These are phyloP conservation scores for Tyrannus savana DNA, from an alignment of 2,113 vertebrate genomes.

Conservation along the genomic window DNA sequence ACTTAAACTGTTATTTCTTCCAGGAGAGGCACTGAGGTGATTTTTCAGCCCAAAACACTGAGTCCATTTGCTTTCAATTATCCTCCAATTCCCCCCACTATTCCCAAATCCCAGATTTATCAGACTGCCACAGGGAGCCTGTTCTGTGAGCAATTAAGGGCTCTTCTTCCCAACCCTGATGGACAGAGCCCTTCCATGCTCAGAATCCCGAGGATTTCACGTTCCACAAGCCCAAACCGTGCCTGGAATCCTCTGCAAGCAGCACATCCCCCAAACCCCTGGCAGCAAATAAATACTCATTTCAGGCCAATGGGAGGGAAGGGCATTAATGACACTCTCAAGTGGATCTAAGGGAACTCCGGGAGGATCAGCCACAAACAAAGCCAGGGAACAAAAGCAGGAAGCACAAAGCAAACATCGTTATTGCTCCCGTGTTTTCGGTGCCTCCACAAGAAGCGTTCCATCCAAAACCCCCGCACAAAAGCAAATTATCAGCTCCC, in stretches of 20 bases:
- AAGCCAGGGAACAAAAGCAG: conserved; percentile 6
- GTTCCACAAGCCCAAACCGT: background rate
- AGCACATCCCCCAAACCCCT: background rate
- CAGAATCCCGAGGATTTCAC: background rate
- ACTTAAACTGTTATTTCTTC: background rate
- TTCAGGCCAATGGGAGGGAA: background rate
- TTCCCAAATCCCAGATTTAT: background rate
- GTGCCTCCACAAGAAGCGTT: background rate
- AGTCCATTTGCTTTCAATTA: background rate
- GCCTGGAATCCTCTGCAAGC: background rate
- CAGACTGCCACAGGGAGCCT: background rate
- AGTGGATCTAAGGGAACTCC: background rate
- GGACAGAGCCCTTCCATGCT: background rate
- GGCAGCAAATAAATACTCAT: background rate
- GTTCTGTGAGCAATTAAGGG: background rate
- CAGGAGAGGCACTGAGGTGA: background rate
- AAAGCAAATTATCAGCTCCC: background rate
- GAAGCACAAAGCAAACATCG: background rate
- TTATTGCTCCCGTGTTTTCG: background rate
- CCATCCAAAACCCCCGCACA: background rate
- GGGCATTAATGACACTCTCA: background rate
- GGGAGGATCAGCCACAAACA: background rate
- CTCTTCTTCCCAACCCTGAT: background rate
- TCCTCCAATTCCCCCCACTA: background rate
- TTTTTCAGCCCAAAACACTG: background rate